These are phyloP conservation scores for Lamellibrachia satsuma DNA, from an alignment of 2,888 invertebrate genomes.

Conservation along the genomic window DNA sequence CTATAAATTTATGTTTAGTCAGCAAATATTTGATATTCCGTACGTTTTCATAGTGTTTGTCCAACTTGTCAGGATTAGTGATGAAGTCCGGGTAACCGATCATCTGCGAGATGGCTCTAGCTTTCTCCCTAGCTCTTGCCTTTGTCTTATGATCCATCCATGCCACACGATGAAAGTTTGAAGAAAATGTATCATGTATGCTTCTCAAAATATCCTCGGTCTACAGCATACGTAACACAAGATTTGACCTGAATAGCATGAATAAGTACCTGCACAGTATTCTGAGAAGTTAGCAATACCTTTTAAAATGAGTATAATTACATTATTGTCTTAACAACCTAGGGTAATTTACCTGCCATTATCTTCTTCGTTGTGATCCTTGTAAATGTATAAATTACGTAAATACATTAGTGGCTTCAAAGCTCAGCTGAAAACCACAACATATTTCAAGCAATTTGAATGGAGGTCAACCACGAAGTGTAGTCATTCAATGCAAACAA, in stretches of 20 bases:
- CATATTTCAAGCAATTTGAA: no score
- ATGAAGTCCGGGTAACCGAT: constrained; percentile 60
- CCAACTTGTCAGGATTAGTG: constrained; percentile 45
- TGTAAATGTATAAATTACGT: background rate
- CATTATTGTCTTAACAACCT: background rate
- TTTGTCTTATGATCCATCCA: constrained; percentile 59
- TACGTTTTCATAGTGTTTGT: constrained; percentile 54
- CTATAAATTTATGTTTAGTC: background rate
- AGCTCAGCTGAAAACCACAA: background rate
- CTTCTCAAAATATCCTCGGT: constrained; percentile 46
- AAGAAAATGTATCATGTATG: constrained; percentile 47
- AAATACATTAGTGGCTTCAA: background rate
- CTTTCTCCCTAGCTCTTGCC: constrained; percentile 50
- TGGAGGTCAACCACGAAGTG: background rate
- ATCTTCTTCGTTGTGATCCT: background rate
- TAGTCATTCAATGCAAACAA: background rate
- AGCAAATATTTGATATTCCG: background rate
- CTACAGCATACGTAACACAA: constrained; percentile 38
- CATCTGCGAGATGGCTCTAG: constrained; percentile 45
- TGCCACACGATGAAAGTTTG: constrained; percentile 44
- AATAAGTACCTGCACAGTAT: background rate
- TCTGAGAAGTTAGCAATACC: background rate
- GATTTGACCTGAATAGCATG: background rate
- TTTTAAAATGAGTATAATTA: background rate
- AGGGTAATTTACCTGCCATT: background rate